Evolutionary conservation across 2,113 vertebrate species (phyloP).

Genomic region (Hirundichthys speculiger): DNA sequence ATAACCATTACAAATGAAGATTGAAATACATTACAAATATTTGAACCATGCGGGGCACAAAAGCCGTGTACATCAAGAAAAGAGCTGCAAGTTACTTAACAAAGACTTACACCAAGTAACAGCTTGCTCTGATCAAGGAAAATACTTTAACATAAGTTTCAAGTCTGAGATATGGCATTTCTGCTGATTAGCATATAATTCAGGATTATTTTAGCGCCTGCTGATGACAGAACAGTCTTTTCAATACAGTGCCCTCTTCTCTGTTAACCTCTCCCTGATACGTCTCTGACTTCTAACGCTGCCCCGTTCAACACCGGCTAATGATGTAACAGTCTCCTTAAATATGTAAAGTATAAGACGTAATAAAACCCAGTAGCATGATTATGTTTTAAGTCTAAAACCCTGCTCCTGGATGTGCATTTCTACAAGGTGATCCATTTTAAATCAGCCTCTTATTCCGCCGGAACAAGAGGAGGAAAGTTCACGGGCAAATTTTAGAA

Average conservation of each 20-base stretch:
- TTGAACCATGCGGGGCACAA: conserved; percentile 47
- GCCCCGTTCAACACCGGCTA: conserved; percentile 69
- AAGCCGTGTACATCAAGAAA: conserved; percentile 69
- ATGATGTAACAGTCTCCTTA: conserved; percentile 79
- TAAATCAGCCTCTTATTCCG: conserved; percentile 74
- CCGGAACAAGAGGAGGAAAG: conserved; percentile 67
- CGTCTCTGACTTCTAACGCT: conserved; percentile 69
- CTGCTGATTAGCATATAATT: conserved; percentile 76
- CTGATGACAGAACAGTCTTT: conserved; percentile 59
- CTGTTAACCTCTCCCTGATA: conserved; percentile 71
- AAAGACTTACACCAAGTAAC: conserved; percentile 63
- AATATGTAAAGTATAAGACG: conserved; percentile 82
- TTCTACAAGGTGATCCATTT: conserved; percentile 76
- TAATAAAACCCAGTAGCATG: conserved; percentile 71
- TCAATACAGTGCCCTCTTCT: conserved; percentile 45
- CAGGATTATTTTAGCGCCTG: conserved; percentile 74
- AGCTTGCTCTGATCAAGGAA: conserved; percentile 54
- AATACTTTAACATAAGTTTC: conserved; percentile 64
- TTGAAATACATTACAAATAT: conserved; percentile 53
- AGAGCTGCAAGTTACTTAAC: conserved; percentile 58
- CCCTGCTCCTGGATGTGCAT: conserved; percentile 64
- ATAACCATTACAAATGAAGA: conserved; percentile 41
- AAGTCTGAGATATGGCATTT: conserved; percentile 53
- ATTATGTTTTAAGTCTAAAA: conserved; percentile 74
- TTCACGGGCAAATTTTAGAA: conserved; percentile 69